phyloP scores from a whole-genome alignment of 23 tunicate species.

The Trididemnum miniatum region DNA sequence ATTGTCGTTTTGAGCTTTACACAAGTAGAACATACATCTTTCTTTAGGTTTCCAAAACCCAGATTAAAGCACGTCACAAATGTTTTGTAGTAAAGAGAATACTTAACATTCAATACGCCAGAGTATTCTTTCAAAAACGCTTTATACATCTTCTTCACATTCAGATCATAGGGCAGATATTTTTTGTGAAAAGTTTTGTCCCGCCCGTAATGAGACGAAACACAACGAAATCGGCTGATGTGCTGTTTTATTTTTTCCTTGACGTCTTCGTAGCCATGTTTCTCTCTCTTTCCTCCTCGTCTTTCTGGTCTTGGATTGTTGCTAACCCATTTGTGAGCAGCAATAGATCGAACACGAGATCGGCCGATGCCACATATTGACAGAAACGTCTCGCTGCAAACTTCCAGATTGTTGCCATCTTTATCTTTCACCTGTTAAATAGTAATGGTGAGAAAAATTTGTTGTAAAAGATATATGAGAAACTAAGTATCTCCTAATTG shows the following conservation, averaged over 20 bases:
- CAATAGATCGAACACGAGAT: neutral
- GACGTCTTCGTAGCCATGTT: slow-evolving; percentile 2
- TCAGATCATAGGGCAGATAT: neutral
- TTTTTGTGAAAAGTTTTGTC: slow-evolving; percentile 3
- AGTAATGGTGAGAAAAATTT: too few species aligned
- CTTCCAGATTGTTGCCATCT: slow-evolving; percentile 9
- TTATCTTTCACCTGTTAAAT: too few species aligned
- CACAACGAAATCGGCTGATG: slow-evolving; percentile 14
- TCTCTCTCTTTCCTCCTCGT: neutral
- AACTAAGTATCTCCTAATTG: too few species aligned
- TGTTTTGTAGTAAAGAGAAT: slow-evolving; percentile 9
- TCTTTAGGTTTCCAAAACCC: slow-evolving; percentile 10
- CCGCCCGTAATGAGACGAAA: slow-evolving; percentile 6
- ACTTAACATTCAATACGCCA: slow-evolving; percentile 3
- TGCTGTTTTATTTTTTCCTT: slow-evolving; percentile 5
- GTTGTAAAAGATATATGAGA: too few species aligned
- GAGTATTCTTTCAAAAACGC: slow-evolving; percentile 11
- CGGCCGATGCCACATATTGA: neutral
- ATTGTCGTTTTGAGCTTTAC: slow-evolving; percentile 1
- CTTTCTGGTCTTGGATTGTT: slow-evolving; percentile 9
- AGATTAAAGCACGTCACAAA: slow-evolving; percentile 19
- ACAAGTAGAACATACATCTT: slow-evolving; percentile 7
- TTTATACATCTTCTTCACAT: slow-evolving; percentile 4
- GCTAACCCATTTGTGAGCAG: slow-evolving; percentile 7
- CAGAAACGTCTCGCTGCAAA: slow-evolving; percentile 20